phyloP scores from a whole-genome alignment of 2,797 vertebrate species.

The Epinephelus malabaricus region DNA sequence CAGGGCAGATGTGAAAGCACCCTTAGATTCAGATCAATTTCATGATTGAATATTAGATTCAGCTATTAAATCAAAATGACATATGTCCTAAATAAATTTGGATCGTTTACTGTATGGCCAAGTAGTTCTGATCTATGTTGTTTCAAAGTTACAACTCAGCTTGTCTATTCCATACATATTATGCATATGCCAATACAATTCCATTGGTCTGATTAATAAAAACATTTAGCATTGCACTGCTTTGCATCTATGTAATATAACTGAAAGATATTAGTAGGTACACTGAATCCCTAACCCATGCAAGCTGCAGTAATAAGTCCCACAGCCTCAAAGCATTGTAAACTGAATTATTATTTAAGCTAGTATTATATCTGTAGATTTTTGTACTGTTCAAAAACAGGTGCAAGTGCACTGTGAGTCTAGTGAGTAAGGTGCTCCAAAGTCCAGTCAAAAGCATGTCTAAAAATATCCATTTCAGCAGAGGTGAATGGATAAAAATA shows the following conservation, averaged over 20 bases:
- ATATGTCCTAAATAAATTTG: neutral
- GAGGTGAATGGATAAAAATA: conserved; percentile 22
- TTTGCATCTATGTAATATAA: too few relatives aligned
- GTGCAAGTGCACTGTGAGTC: neutral
- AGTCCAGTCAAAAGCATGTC: neutral
- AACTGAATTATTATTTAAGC: neutral
- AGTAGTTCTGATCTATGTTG: neutral
- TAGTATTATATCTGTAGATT: neutral
- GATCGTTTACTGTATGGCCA: neutral
- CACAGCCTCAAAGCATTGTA: neutral
- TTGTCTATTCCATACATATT: neutral
- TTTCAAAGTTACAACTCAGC: too few relatives aligned
- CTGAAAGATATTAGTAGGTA: neutral
- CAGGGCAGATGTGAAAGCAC: too few relatives aligned
- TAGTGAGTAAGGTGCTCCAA: neutral
- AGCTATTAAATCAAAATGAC: neutral
- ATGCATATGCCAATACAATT: neutral
- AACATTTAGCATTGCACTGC: neutral
- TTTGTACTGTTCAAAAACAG: neutral
- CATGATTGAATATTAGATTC: neutral
- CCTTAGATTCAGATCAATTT: neutral
- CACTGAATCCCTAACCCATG: neutral
- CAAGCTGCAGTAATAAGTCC: neutral
- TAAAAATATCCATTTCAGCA: conserved; percentile 13
- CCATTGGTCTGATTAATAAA: neutral